Evolutionary conservation across 2,113 vertebrate species (phyloP).

Genomic region (Ammodytes marinus): DNA sequence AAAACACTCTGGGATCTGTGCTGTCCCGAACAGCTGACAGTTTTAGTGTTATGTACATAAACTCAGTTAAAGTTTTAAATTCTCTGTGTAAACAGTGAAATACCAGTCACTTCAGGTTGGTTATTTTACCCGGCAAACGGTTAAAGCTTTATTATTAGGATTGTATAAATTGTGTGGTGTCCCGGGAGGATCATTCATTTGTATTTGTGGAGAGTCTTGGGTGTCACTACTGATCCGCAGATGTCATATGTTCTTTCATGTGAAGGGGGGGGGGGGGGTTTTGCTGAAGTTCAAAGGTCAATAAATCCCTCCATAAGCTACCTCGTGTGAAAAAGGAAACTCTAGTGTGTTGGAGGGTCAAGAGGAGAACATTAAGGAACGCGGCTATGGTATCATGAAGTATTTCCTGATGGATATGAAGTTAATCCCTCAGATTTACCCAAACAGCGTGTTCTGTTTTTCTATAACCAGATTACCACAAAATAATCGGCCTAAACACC

Average conservation of each 20-base stretch:
- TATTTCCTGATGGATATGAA: conserved; percentile 61
- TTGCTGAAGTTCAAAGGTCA: conserved; percentile 58
- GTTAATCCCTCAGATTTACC: conserved; percentile 72
- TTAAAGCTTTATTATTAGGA: conserved; percentile 22
- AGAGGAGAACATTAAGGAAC: conserved; percentile 27
- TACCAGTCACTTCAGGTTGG: not conserved
- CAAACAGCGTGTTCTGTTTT: conserved; percentile 25
- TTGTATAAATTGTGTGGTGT: not conserved
- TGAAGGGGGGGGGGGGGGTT: not conserved
- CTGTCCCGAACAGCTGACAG: not conserved
- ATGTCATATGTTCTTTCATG: conserved; percentile 56
- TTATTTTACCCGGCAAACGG: not conserved
- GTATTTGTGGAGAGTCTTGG: not conserved
- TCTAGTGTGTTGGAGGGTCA: conserved; percentile 29
- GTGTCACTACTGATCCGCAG: conserved; percentile 51
- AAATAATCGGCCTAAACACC: conserved; percentile 61
- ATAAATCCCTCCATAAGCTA: conserved; percentile 62
- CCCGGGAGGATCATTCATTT: conserved; percentile 21
- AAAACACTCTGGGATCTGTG: conserved; percentile 22
- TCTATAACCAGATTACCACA: conserved; percentile 74
- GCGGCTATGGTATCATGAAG: conserved; percentile 57
- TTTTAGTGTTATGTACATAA: conserved; percentile 11
- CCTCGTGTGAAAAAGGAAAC: conserved; percentile 43
- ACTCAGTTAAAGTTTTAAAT: conserved; percentile 3
- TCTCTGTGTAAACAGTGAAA: conserved; percentile 22